Percentiles rank a stretch among this genome's conserved stretches.
Evolutionary conservation across 2,113 vertebrate species (phyloP).

Genomic region (Ameiurus melas): DNA sequence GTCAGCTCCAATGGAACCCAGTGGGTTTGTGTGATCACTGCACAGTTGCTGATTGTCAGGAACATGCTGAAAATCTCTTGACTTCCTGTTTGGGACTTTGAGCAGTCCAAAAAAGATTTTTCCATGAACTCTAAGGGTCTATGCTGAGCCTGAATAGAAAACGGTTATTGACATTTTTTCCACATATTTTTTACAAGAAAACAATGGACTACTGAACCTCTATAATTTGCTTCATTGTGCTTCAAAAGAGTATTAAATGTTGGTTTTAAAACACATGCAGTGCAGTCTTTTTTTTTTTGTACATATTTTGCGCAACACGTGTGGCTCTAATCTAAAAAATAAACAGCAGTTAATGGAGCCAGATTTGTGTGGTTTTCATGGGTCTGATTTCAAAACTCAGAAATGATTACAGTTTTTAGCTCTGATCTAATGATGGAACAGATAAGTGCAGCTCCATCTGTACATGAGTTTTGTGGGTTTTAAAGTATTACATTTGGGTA

Average conservation of each 20-base stretch:
- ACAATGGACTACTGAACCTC: conserved; percentile 66
- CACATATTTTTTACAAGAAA: conserved; percentile 64
- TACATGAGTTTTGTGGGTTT: background rate
- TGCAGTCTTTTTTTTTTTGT: conserved; percentile 52
- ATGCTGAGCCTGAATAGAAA: conserved; percentile 41
- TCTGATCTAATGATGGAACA: background rate
- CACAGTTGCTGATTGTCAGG: conserved; percentile 36
- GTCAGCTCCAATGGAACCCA: conserved; percentile 19
- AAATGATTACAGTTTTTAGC: background rate
- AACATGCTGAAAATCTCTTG: conserved; percentile 59
- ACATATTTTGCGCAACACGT: conserved; percentile 60
- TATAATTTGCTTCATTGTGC: conserved; percentile 61
- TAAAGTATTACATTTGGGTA: background rate
- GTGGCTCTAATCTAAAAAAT: conserved; percentile 49
- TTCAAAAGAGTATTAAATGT: conserved; percentile 66
- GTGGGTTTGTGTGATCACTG: conserved; percentile 34
- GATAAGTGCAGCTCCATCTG: background rate
- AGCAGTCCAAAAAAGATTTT: conserved; percentile 62
- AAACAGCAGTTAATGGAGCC: conserved; percentile 44
- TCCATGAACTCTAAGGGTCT: conserved; percentile 64
- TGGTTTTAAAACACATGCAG: conserved; percentile 58
- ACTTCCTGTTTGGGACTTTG: conserved; percentile 71
- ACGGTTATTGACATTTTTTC: conserved; percentile 43
- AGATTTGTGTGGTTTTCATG: conserved; percentile 13
- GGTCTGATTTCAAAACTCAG: background rate